A percentile compares a stretch with the other conserved stretches of the same genome.
These are phyloP conservation scores for Burhinus bistriatus DNA, from an alignment of 2,113 vertebrate species.

Conservation along the genomic window DNA sequence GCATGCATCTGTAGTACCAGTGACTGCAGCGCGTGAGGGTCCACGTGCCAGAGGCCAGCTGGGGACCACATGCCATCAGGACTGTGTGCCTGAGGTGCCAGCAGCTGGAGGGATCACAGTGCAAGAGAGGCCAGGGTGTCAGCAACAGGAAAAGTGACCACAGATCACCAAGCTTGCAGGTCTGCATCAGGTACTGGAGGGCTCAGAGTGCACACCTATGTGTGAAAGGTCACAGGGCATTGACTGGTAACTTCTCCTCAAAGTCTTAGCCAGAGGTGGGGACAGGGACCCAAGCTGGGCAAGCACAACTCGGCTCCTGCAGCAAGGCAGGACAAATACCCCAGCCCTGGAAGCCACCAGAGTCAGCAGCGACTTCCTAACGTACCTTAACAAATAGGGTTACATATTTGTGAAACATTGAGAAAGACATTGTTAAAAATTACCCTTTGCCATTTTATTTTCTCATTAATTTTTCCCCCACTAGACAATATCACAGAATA, in stretches of 20 bases:
- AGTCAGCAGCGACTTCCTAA: not conserved
- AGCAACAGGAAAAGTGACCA: not conserved
- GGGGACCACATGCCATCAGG: not conserved
- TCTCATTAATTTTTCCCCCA: not conserved
- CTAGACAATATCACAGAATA: not conserved
- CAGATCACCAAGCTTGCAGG: not conserved
- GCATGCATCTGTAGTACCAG: accelerated
- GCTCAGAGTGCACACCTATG: not conserved
- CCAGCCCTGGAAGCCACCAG: accelerated
- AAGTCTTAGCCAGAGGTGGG: not conserved
- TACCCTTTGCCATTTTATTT: not conserved
- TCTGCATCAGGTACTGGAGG: not conserved
- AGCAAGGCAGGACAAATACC: not conserved
- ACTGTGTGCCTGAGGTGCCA: not conserved
- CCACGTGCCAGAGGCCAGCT: accelerated
- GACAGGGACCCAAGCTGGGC: not conserved
- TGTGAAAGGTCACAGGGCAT: not conserved
- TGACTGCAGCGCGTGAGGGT: accelerated
- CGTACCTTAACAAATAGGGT: not conserved
- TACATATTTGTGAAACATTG: not conserved
- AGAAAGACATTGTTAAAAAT: not conserved
- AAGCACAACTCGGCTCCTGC: not conserved
- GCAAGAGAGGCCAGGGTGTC: not conserved
- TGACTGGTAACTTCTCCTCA: not conserved
- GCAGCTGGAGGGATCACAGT: not conserved